These are phyloP conservation scores for Gambelia wislizenii DNA, from an alignment of 2,797 vertebrate genomes.

Conservation along the genomic window DNA sequence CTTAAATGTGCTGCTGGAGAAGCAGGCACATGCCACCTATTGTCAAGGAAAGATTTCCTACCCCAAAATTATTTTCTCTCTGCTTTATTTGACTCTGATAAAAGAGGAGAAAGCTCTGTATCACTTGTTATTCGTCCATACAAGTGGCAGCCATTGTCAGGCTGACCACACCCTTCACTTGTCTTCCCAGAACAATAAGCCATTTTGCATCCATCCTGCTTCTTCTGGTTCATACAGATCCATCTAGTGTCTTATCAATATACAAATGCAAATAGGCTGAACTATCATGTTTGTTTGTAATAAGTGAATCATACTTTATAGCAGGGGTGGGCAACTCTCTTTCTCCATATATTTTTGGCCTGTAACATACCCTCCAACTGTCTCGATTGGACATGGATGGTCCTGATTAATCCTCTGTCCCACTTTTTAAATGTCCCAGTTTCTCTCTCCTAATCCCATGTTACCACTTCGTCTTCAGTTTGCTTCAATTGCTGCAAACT, in stretches of 20 bases:
- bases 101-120: slow-evolving; percentile 38
- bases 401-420: too few species aligned
- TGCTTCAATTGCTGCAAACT: too few species aligned
- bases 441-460: too few species aligned
- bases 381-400: too few species aligned
- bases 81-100: slow-evolving; percentile 51
- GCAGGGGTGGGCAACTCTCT: too few species aligned
- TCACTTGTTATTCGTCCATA: slow-evolving; percentile 31
- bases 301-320: background rate
- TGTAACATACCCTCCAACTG: too few species aligned
- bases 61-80: slow-evolving; percentile 50
- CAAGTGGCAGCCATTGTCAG: slow-evolving; percentile 16
- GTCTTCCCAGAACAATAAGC: background rate
- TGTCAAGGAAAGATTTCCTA: slow-evolving; percentile 52
- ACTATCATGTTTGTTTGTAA: background rate
- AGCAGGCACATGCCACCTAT: slow-evolving; percentile 39
- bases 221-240: background rate
- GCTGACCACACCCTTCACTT: background rate
- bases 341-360: too few species aligned
- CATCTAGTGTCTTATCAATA: background rate
- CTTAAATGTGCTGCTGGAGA: slow-evolving; percentile 64
- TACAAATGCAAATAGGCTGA: background rate
- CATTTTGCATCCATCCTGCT: too few species aligned
- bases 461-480: too few species aligned
- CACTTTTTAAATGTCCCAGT: too few species aligned